phyloP scores from a whole-genome alignment of 2,888 invertebrate species.

The Margaritifera margaritifera region DNA sequence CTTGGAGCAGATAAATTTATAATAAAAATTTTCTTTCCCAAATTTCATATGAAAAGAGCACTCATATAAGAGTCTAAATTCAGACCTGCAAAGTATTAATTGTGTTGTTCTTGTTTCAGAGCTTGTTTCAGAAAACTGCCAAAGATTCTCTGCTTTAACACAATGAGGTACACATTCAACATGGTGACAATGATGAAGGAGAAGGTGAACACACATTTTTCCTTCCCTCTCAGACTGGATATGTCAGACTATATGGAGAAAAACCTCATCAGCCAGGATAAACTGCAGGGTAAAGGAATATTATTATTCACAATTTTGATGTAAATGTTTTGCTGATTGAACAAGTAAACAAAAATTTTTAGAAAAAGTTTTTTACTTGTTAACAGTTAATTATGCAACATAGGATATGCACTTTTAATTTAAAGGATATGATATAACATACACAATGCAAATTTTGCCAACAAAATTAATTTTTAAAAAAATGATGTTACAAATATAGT shows the following conservation, averaged over 20 bases:
- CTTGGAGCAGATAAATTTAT: too few species aligned
- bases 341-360: too few species aligned
- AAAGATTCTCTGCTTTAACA: constrained; percentile 94
- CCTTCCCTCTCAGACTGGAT: constrained; percentile 92
- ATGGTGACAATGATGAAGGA: constrained; percentile 98
- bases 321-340: too few species aligned
- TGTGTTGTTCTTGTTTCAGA: constrained; percentile 73
- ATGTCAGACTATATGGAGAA: constrained; percentile 97
- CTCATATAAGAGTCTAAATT: too few species aligned
- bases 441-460: too few species aligned
- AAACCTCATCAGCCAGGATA: constrained; percentile 77
- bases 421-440: too few species aligned
- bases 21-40: too few species aligned
- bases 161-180: constrained; percentile 97
- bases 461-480: too few species aligned
- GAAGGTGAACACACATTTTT: constrained; percentile 97
- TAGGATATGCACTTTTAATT: neutral
- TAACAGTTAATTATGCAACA: neutral
- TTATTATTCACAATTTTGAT: too few species aligned
- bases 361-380: neutral
- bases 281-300: constrained; percentile 48
- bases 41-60: too few species aligned
- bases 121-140: constrained; percentile 96
- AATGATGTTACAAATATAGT: too few species aligned
- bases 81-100: neutral